Percentiles rank a stretch among this genome's conserved stretches.
phyloP scores from a whole-genome alignment of 2,797 vertebrate genomes.

The Nyctalus aviator region DNA sequence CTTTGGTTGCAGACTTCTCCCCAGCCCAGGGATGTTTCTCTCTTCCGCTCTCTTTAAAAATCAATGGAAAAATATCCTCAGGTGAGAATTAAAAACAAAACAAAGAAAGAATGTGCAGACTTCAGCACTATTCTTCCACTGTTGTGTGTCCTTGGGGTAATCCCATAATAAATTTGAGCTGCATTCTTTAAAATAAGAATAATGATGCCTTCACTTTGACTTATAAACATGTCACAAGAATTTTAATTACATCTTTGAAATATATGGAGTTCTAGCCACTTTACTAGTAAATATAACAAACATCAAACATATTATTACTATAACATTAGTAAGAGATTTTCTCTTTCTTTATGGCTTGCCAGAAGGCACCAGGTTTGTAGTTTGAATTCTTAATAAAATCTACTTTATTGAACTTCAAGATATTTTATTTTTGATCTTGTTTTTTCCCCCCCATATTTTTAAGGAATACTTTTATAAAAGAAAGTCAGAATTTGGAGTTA shows the following conservation, averaged over 20 bases:
- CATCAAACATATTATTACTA: neutral
- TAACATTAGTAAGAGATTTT: slow-evolving; percentile 9
- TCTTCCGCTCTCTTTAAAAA: neutral
- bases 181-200: slow-evolving; percentile 42
- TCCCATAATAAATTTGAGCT: slow-evolving; percentile 32
- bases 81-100: neutral
- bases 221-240: neutral
- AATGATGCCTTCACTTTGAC: slow-evolving; percentile 15
- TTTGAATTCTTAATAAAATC: neutral
- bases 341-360: slow-evolving; percentile 26
- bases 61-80: neutral
- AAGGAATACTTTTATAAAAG: slow-evolving; percentile 32
- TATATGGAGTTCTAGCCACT: neutral
- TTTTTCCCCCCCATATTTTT: neutral
- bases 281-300: slow-evolving; percentile 46
- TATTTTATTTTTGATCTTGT: neutral
- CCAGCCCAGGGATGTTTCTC: neutral
- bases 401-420: slow-evolving; percentile 5
- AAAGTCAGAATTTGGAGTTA: neutral
- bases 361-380: neutral
- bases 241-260: slow-evolving; percentile 62
- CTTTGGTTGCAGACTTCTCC: neutral
- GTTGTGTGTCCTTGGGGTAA: neutral
- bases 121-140: neutral
- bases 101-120: neutral